Percentiles rank a stretch among this genome's conserved stretches.
These are phyloP conservation scores for Linyphia triangularis DNA, from an alignment of 2,888 invertebrate genomes.

Conservation along the genomic window DNA sequence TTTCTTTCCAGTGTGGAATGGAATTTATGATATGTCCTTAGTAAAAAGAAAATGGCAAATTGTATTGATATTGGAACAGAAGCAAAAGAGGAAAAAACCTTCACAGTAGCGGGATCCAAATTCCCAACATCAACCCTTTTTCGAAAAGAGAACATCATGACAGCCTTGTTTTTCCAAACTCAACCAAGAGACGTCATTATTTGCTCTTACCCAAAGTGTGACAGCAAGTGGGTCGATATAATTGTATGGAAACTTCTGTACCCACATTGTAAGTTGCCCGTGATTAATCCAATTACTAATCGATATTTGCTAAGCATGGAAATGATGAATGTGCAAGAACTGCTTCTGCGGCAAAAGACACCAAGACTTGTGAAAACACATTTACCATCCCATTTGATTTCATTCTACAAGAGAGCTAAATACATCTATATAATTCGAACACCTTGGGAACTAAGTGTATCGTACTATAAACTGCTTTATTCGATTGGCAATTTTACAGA, in stretches of 20 bases:
- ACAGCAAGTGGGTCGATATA: slow-evolving; percentile 29
- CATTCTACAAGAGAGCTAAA: slow-evolving; percentile 39
- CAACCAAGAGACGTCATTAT: slow-evolving; percentile 32
- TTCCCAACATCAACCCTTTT: slow-evolving; percentile 30
- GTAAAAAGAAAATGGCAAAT: slow-evolving; percentile 9
- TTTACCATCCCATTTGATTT: slow-evolving; percentile 21
- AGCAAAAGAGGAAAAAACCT: slow-evolving; percentile 20
- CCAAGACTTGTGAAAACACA: slow-evolving; percentile 57
- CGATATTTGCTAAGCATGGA: slow-evolving; percentile 42
- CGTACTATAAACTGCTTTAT: slow-evolving; percentile 26
- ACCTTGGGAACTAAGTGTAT: slow-evolving; percentile 41
- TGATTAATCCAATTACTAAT: not conserved
- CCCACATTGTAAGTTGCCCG: not conserved
- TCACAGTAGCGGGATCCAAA: slow-evolving; percentile 3
- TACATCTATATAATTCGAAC: slow-evolving; percentile 55
- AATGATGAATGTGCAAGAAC: slow-evolving; percentile 5
- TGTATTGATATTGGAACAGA: not conserved
- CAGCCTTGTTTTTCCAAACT: not conserved
- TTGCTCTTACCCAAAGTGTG: slow-evolving; percentile 59
- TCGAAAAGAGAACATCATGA: not conserved
- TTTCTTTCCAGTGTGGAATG: not conserved
- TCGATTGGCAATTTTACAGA: not conserved
- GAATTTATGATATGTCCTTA: not conserved
- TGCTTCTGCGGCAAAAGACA: not conserved
- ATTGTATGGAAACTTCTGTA: slow-evolving; percentile 50